Evolutionary conservation across 1,140 invertebrate species (phyloP), one percentile per base, ranked within the genome.

Genomic region (Drosophila sp.): DNA sequence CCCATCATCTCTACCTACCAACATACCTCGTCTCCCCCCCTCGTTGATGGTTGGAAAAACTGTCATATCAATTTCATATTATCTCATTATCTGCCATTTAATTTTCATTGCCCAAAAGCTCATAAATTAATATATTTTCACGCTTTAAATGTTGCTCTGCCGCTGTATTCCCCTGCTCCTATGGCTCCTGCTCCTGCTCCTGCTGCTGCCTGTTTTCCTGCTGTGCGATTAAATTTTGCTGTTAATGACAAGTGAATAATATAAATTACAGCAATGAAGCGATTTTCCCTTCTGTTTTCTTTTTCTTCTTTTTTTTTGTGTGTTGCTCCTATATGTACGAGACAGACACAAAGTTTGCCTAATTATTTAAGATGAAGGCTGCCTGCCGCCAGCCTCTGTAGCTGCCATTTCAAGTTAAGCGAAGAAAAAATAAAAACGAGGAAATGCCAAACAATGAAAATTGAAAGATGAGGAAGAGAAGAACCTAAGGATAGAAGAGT

Each of bases 101-200:
- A 82, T 76, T 67, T 75, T 79, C 72, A 79, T 76, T 71, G 78
- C 75, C 70, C 63, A 82, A 82, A 85, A 73, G 75, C 70, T 41
- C 79, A 85, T 86, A 86, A 86, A 86, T 86, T 87, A 86, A 86
- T 85, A 86, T 85, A 85, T 85, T 87, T 87, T 87, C 79, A 86
- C 82, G 82, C 82, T 87, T 86, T 87, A 86, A 86, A 86, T 86
- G 75, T 84, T 84, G 57, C 66, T 63, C 60, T 41, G 58, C 35
- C 17, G 33, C 57, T 8, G 41, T 17, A 17, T 17, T 17, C 54
- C 33, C 17, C 38, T 27, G 41, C 32, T 66, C 60, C 62, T 25
- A 27, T 8, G 23, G 23, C 8, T 11, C 27, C 44, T 3, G 25
- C 25, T 8, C 8, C 6, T 50, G 23, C 44, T 27, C 6, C 44